These are phyloP conservation scores for Ophion costatus DNA, from an alignment of 2,888 invertebrate species.

Conservation along the genomic window DNA sequence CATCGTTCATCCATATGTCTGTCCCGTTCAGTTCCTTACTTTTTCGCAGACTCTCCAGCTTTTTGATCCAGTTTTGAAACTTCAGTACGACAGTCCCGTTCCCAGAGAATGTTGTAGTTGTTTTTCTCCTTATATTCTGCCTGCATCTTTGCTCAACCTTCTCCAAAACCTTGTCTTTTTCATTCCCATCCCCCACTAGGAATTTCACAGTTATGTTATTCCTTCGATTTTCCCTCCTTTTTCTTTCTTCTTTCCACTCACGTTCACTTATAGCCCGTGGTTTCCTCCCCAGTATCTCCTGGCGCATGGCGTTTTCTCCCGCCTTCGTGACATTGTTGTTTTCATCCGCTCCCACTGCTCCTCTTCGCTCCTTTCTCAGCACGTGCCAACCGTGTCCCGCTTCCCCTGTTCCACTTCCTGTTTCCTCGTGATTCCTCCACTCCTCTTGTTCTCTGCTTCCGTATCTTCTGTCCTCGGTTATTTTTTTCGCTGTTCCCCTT, in stretches of 20 bases:
- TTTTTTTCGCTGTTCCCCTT: too few species aligned
- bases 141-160: neutral
- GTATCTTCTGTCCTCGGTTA: too few species aligned
- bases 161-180: neutral
- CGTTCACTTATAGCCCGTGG: neutral
- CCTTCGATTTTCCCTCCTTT: neutral
- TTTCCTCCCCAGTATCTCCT: neutral
- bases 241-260: neutral
- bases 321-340: neutral
- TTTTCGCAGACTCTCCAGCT: neutral
- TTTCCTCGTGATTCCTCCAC: too few species aligned
- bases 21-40: conserved; percentile 1
- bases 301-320: neutral
- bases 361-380: neutral
- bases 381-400: neutral
- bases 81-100: neutral
- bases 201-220: neutral
- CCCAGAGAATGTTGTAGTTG: too few species aligned
- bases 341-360: neutral
- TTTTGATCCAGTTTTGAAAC: neutral
- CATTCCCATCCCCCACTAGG: neutral
- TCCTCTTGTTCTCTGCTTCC: too few species aligned
- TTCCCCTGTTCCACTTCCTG: too few species aligned
- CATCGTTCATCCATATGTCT: conserved; percentile 21
- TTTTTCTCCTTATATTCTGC: neutral